These are phyloP conservation scores for Peromyscus nudipes DNA, from an alignment of 2,797 vertebrate genomes.

Conservation along the genomic window DNA sequence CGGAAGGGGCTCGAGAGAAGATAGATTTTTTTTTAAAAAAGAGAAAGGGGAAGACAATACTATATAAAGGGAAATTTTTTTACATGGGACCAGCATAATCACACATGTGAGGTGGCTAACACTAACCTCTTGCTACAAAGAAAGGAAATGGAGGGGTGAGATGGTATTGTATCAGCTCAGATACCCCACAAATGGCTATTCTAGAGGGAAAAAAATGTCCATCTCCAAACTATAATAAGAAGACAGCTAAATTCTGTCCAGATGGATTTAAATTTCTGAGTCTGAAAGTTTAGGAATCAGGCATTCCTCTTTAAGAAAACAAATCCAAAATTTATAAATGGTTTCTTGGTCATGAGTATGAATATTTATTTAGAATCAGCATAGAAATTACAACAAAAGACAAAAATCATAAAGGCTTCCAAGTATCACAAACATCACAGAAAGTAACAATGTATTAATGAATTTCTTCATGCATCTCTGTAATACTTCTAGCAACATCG, in stretches of 20 bases:
- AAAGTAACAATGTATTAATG: constrained; percentile 15
- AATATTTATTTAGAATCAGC: constrained; percentile 60
- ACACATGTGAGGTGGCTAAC: neutral
- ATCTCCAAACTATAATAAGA: neutral
- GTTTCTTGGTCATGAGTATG: constrained; percentile 14
- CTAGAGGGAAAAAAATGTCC: neutral
- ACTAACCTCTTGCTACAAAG: neutral
- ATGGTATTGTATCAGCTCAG: neutral
- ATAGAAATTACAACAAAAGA: constrained; percentile 57
- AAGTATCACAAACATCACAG: constrained; percentile 7
- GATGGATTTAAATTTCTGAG: constrained; percentile 21
- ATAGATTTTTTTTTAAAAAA: neutral
- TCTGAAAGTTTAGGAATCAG: neutral
- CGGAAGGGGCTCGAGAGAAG: too few relatives aligned
- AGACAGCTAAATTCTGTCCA: neutral
- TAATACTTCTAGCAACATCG: neutral
- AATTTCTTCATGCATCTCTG: neutral
- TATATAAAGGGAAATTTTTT: neutral
- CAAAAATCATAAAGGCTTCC: neutral
- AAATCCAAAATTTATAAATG: constrained; percentile 48
- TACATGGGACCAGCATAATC: neutral
- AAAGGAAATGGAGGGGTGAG: neutral
- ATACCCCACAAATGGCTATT: neutral
- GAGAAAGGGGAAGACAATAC: neutral
- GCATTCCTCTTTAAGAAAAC: neutral